Evolutionary conservation across 2,797 vertebrate species (phyloP).

Genomic region (Eulemur albifrons): DNA sequence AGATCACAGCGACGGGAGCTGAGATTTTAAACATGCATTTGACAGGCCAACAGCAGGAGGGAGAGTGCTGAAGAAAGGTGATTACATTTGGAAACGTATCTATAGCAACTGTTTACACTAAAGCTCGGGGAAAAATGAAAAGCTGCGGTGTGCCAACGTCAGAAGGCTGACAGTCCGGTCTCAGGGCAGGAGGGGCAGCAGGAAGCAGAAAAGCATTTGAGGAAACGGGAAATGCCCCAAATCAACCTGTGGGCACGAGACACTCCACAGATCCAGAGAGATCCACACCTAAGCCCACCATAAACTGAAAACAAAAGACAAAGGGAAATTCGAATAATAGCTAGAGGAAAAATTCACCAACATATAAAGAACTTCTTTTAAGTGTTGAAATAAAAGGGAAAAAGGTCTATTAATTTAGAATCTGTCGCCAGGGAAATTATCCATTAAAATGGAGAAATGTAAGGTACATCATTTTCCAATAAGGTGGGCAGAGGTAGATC

Average conservation of each 20-base stretch:
- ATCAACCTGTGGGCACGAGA: rapidly evolving
- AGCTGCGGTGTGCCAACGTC: rapidly evolving
- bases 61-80: background rate
- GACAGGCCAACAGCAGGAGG: rapidly evolving
- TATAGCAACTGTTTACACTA: rapidly evolving
- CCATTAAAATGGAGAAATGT: background rate
- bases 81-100: background rate
- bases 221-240: background rate
- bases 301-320: rapidly evolving
- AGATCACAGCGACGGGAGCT: background rate
- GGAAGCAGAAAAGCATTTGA: rapidly evolving
- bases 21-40: background rate
- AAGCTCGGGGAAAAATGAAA: background rate
- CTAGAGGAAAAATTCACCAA: rapidly evolving
- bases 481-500: rapidly evolving
- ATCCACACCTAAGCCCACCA: rapidly evolving
- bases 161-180: rapidly evolving
- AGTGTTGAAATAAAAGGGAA: rapidly evolving
- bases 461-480: background rate
- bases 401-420: rapidly evolving
- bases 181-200: background rate
- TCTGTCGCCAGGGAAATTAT: rapidly evolving
- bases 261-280: rapidly evolving
- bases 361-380: rapidly evolving
- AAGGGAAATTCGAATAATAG: background rate